A percentile compares a stretch with the other conserved stretches of the same genome.
Evolutionary conservation across 2,797 vertebrate species (phyloP).

Genomic region (Propithecus perrieri): DNA sequence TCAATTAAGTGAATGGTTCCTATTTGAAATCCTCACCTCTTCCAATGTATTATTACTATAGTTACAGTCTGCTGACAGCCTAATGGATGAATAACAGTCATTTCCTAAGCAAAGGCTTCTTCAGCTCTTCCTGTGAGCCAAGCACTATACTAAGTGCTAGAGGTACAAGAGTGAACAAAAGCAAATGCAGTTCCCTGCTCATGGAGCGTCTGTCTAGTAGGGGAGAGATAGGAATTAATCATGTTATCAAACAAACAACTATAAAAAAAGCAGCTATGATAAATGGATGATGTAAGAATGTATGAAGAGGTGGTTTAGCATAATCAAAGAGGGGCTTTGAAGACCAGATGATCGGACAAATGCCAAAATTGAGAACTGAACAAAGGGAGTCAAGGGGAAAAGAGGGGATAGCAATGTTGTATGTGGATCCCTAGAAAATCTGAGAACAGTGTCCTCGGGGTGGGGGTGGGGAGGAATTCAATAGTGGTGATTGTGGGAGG

Average conservation of each 20-base stretch:
- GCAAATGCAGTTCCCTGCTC: not conserved
- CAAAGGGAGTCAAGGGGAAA: not conserved
- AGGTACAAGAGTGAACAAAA: not conserved
- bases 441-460: not conserved
- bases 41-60: not conserved
- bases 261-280: not conserved
- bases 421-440: not conserved
- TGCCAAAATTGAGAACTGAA: not conserved
- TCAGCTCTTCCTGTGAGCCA: not conserved
- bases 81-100: not conserved
- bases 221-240: not conserved
- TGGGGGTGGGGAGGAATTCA: not conserved
- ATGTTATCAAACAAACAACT: not conserved
- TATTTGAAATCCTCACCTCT: slow-evolving; percentile 5
- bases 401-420: not conserved
- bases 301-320: not conserved
- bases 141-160: not conserved
- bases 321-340: not conserved
- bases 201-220: not conserved
- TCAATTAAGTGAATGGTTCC: not conserved
- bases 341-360: not conserved
- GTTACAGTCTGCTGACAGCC: not conserved
- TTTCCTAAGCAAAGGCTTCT: not conserved
- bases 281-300: not conserved
- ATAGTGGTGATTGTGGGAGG: too few species aligned